These are phyloP conservation scores for Drosophila pegasa DNA, from an alignment of 2,888 invertebrate genomes.

Conservation along the genomic window DNA sequence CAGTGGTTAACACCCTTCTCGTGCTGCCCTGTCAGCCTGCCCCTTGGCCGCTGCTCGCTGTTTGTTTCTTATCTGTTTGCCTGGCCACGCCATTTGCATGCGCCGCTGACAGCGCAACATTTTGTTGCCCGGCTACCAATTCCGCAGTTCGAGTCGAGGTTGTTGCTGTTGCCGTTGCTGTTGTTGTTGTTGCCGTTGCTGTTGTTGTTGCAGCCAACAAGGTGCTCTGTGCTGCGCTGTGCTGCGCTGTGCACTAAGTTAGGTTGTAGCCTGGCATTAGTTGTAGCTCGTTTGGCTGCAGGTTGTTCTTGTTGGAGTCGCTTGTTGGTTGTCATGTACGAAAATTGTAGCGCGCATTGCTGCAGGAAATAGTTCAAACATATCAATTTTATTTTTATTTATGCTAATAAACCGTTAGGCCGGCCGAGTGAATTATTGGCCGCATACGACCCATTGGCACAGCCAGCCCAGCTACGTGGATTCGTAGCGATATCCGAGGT, in stretches of 20 bases:
- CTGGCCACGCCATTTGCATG: conserved; percentile 77
- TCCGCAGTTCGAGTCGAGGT: conserved; percentile 57
- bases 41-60: conserved; percentile 13
- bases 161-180: conserved; percentile 19
- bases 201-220: conserved; percentile 37
- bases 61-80: conserved; percentile 47
- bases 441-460: conserved; percentile 64
- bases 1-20: conserved; percentile 28
- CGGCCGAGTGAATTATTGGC: conserved; percentile 74
- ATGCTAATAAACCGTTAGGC: conserved; percentile 79
- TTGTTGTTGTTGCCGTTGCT: conserved; percentile 26
- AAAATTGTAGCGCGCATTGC: conserved; percentile 80
- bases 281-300: conserved; percentile 73
- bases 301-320: conserved; percentile 70
- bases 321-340: conserved; percentile 79
- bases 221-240: conserved; percentile 34
- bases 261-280: conserved; percentile 61
- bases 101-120: conserved; percentile 77
- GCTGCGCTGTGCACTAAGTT: conserved; percentile 54
- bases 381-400: conserved; percentile 81
- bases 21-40: conserved; percentile 9
- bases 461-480: conserved; percentile 35
- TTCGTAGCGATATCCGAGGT: conserved; percentile 36
- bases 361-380: conserved; percentile 81
- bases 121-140: conserved; percentile 76